Evolutionary conservation across 2,888 invertebrate genomes (phyloP), one percentile per base, ranked within the genome.

Genomic region (Adela reaumurella): DNA sequence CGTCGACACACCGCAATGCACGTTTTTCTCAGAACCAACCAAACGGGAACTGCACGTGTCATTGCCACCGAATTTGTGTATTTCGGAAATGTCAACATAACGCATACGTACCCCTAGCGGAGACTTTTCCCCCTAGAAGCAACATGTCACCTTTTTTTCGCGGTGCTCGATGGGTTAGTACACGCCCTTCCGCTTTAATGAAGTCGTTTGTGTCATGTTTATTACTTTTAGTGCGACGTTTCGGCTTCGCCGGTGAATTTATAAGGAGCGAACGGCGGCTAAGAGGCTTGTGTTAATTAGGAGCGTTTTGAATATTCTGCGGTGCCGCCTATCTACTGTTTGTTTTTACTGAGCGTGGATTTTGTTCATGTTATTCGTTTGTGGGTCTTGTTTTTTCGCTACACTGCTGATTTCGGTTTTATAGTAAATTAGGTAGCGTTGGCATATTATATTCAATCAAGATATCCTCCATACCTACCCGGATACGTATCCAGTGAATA

Each of bases 201-300:
- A 77, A 77, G 70, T 67, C 68, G 68, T 78, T 78, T 72, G 60
- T 65, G 76, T 77, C 77, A 74, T 67, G 65, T 76, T 76, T 77
- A 76, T 76, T 70, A 67, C 73, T 67, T 72, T 78, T 70, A 76
- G 66, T 70, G 67, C 67, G 67, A 35, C 65, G 68, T 71, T 64
- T 64, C 58, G 68, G 74, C 71, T 74, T 74, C 74, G 66, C 68
- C 65, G 62, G 64, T 62, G 63, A 70, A 77, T 74, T 77, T 77
- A 76, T 63, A 70, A 67, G 64, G 68, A 67, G 70, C 64, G 71
- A 77, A 77, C 35, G 35, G 6, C 35, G 35, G 6, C n/a, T 35
- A 35, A 35, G 35, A 14, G n/a, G 35, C 35, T 35, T 35, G 35
- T 35, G 6, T 35, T 35, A 35, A 35, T 35, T 35, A 35, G 35